Percentiles rank a stretch among this genome's conserved stretches.
Evolutionary conservation across 2,113 vertebrate genomes (phyloP).

Genomic region (Scophthalmus maximus): DNA sequence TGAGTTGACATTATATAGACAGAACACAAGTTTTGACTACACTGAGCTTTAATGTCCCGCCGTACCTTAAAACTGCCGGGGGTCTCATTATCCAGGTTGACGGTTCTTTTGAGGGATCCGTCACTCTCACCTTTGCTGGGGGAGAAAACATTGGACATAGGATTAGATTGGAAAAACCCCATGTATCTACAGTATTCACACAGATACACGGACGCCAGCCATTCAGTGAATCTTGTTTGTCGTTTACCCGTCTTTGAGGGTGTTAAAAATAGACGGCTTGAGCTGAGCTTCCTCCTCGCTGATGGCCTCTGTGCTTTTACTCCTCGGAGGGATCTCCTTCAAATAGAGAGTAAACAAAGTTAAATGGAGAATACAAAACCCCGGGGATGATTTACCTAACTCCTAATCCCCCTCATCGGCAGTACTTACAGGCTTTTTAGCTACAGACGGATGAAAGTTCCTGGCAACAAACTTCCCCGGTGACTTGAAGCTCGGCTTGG

Average conservation of each 20-base stretch:
- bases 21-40: neutral
- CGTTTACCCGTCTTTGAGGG: slow-evolving; percentile 86
- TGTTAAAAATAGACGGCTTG: slow-evolving; percentile 82
- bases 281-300: slow-evolving; percentile 72
- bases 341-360: slow-evolving; percentile 45
- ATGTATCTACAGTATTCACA: neutral
- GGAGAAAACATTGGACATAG: slow-evolving; percentile 8
- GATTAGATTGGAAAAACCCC: neutral
- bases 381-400: neutral
- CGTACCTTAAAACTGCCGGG: slow-evolving; percentile 81
- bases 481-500: slow-evolving; percentile 61
- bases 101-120: slow-evolving; percentile 78
- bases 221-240: neutral
- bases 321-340: slow-evolving; percentile 86
- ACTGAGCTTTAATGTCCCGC: too few relatives aligned
- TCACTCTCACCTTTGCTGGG: slow-evolving; percentile 85
- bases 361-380: neutral
- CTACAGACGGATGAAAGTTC: slow-evolving; percentile 65
- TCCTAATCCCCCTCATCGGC: neutral
- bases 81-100: slow-evolving; percentile 80
- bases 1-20: too few relatives aligned
- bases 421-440: slow-evolving; percentile 85
- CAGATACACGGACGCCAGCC: neutral
- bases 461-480: slow-evolving; percentile 67
- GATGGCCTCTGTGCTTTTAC: slow-evolving; percentile 65